phyloP scores from a whole-genome alignment of 1,140 invertebrate genomes.

The Brachionus paranguensis region DNA sequence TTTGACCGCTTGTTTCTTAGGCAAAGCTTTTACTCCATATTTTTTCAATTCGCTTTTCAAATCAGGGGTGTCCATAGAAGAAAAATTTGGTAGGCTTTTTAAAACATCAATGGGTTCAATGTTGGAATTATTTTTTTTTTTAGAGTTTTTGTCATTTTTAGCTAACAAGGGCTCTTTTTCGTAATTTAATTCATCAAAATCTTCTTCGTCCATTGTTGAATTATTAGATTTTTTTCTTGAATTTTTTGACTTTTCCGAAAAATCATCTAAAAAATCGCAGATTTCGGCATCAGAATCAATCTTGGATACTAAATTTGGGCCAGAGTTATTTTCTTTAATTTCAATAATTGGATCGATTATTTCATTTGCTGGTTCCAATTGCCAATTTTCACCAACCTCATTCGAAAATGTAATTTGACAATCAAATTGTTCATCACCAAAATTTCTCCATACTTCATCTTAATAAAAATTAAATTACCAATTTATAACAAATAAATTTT shows the following conservation, averaged over 20 bases:
- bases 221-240: background rate
- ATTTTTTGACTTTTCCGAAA: background rate
- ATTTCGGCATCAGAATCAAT: background rate
- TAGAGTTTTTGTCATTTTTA: background rate
- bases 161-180: background rate
- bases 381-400: background rate
- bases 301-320: background rate
- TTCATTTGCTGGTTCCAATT: background rate
- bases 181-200: background rate
- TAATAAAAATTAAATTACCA: background rate
- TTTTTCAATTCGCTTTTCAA: conserved; percentile 44
- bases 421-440: background rate
- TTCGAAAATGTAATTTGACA: background rate
- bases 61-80: conserved; percentile 43
- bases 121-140: background rate
- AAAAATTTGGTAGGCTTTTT: conserved; percentile 42
- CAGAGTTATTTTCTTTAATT: background rate
- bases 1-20: conserved; percentile 43
- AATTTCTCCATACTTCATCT: conserved; percentile 28
- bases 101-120: background rate
- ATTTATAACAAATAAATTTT: too few relatives aligned
- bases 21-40: conserved; percentile 43
- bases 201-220: conserved; percentile 21
- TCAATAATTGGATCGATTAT: background rate
- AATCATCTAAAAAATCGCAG: background rate